Base-by-base conservation (phyloP, 2,113 vertebrate genomes). In the Nesoenas mayeri region DNA sequence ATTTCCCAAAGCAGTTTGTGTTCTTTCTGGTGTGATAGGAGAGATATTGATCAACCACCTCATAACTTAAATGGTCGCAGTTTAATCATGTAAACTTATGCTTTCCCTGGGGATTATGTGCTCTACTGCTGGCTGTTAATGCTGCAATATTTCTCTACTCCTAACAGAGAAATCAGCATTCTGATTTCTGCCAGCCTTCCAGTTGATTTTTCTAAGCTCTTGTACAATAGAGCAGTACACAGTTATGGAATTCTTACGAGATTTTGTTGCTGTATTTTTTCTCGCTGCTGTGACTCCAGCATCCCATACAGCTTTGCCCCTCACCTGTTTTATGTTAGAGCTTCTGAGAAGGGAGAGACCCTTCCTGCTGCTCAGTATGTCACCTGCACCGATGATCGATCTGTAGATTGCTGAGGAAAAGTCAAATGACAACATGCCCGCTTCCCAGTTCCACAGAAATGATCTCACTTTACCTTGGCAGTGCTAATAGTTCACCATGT, bases 401-500 rank as follows among this genome's bases (percentile, higher is more conserved):
- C 42, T 71, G 53, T 57, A 64, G 66, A 56, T 86, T 80, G 88
- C 80, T 78, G 56, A 67, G 64, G 60, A 88, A 87, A 93, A 94
- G 74, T 93, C 77, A 95, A 89, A 89, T 75, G 88, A 64, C 64
- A 95, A 51, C 62, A 48, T 58, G 78, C 79, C 88, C 93, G 31
- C 51, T 89, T 89, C 85, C 91, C 64, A 36, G 78, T 72, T 91
- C 53, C 5, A 16, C 40, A 83, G 64, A 95, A 94, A 93, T 92
- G 86, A 92, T 91, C 61, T 86, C 67, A 14, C 48, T 17, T 93
- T 96, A 85, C 84, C 48, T 66, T 91, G 84, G 78, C 90, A 87
- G 53, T 40, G 53, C 74, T 96, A 91, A 96, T 83, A 90, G 88
- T 94, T 95, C 93, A 89, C 94, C 91, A 53, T 1, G 1, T 79